Conservation (phyloP, 2,113 vertebrate species). For the Canis aureus region DNA sequence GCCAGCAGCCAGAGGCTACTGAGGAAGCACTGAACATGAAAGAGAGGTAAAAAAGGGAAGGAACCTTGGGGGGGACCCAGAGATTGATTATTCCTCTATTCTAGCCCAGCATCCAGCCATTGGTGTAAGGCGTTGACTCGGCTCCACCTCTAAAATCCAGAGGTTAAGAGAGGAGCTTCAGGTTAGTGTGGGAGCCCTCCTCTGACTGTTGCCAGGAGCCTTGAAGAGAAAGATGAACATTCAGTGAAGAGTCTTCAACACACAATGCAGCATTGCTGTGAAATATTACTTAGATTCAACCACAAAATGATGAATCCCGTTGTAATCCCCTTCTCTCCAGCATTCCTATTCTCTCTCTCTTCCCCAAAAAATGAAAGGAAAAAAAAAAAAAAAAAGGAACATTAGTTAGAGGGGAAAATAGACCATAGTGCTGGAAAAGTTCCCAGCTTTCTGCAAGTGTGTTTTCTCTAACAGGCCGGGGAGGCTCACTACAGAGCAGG, state of each 20-base stretch:
- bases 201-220: neutral
- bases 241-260: neutral
- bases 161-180: neutral
- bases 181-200: neutral
- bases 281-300: neutral
- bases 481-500: neutral
- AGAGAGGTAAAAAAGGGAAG: neutral
- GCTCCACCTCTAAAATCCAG: neutral
- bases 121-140: neutral
- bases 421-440: neutral
- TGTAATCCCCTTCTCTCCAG: neutral
- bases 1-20: neutral
- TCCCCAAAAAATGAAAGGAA: neutral
- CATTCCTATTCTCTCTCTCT: neutral
- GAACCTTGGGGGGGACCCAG: neutral
- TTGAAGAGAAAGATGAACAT: neutral
- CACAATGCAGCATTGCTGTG: neutral
- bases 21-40: neutral
- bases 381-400: neutral
- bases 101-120: neutral
- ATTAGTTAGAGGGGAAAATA: neutral
- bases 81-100: neutral
- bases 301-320: neutral
- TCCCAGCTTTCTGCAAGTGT: neutral
- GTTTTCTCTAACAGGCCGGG: neutral